Base-by-base conservation (phyloP, 2,888 invertebrate genomes). In the Campopleginae sp. region DNA sequence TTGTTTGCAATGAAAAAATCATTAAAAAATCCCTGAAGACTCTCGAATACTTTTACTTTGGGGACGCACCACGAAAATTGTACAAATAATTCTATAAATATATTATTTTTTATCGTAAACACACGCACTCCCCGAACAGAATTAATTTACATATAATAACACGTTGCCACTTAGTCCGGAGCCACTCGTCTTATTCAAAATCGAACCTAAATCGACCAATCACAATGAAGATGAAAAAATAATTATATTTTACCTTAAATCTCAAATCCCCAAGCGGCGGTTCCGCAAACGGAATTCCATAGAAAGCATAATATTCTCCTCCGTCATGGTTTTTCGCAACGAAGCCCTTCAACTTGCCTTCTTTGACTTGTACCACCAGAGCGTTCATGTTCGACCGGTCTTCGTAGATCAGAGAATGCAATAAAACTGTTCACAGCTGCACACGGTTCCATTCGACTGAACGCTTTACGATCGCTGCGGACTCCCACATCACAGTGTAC, bases 251-350 rank as follows among this genome's bases (percentile, higher is more conserved):
- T 90, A 94, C 94, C 91, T 92, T 92, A 61, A 94, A 94, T 87
- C 94, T 90, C 0, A 94, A 90, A 10, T 92, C 84, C 0, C 92
- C 93, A n/a, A 94, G 46, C 0, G 94, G 94, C 6, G 94, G 92
- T 65, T 91, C 90, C 2, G 93, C 94, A 71, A 91, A 94, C 0
- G 94, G 94, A 76, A 94, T 92, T 2, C 93, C 93, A 54, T 88
- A 88, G 65, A 94, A 94, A 38, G 91, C 90, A 4, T 91, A 88
- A 82, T 90, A 94, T 38, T 88, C 82, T 1, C 85, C 84, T 2
- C 93, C 92, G 1, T 88, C 76, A 23, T 90, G 82, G 76, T 90
- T 89, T 82, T 88, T 84, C 12, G 85, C 33, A 14, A 87, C 80
- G 4, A 81, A 87, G 7, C 94, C 94, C 82, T 87, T 89, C 2